Evolutionary conservation across 2,888 invertebrate species (phyloP), one percentile per base, ranked within the genome.

Genomic region (Reticulitermes lucifugus): DNA sequence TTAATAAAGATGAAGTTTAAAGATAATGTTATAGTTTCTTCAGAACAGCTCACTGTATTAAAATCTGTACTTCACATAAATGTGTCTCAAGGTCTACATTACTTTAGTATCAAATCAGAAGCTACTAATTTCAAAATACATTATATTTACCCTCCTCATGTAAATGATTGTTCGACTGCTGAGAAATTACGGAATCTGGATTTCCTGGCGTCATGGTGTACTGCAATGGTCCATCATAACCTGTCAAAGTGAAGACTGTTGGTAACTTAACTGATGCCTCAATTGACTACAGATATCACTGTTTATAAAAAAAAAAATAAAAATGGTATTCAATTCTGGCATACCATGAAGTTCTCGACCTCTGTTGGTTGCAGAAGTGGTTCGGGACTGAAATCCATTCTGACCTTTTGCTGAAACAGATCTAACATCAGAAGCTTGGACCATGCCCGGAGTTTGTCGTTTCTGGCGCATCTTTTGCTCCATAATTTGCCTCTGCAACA

Each of bases 381-480:
- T 71, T 60, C 87, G 86, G 35, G 85, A 73, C 43, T 84, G 85
- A 46, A 86, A 71, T n/a, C 86, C 86, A 41, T 86, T 88, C 65
- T 85, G 86, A 25, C 84, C 73, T 83, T 87, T 87, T 43, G 87
- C 86, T 14, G 88, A 88, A 51, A 86, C 85, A 21, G 88, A 88
- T 79, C 89, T 85, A 25, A 96, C 92, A 91, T 97, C 97, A 85
- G 97, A 97, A 12, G 96, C 96, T 89, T 96, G 96, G 65, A 97
- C 95, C 95, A 97, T 96, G 59, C 97, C 96, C 82, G 96, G 94
- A 86, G 95, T 95, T 89, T 97, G 96, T 83, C 97, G 92, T 90
- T 97, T 97, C 89, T 96, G 96, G 88, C 95, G 95, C 93, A 97
- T 96, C 91, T 97, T 97, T 89, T 96, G 96, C 89, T 97, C 97